Evolutionary conservation across 2,888 invertebrate genomes (phyloP), one percentile per base, ranked within the genome.

Genomic region (Euphydryas editha): DNA sequence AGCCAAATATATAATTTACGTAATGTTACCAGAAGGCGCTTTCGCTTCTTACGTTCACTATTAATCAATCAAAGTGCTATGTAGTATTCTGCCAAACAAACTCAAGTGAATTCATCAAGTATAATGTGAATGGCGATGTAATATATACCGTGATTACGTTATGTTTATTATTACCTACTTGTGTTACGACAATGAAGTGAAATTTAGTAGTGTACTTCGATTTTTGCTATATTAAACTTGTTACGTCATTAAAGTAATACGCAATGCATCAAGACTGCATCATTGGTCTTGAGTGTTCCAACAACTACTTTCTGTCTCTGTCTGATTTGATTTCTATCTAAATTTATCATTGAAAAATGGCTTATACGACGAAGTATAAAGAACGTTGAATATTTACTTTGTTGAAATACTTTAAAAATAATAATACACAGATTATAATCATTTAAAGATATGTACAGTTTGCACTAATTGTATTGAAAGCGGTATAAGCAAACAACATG

Each of bases 181-280:
- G 11, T 63, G 10, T 42, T 59, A 20, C 58, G 58, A 51, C 51
- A 59, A 54, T 20, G 13, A 18, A 44, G 42, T 24, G 57, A 36
- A 51, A 51, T 63, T 36, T 24, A 57, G 20, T 62, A 47, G 57
- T 62, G 46, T n/a, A 24, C 30, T 49, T 42, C 24, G 42, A 42
- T 37, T 24, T 58, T 58, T 47, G 39, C 39, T 51, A 18, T 24
- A 36, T 46, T 36, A 36, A 20, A 18, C 15, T 21, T 30, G 30
- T 51, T 58, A 24, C 39, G 47, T 20, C 24, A 58, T 49, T 21
- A 3, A 37, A 56, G 2, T 49, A 21, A 39, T 20, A 17, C 20
- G 20, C 49, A 15, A 21, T 21, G 21, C 49, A 3, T 7, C 8
- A 49, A 10, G 6, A 11, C 5, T 49, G 0, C 21, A 21, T 21